Evolutionary conservation across 2,113 vertebrate species (phyloP).

Genomic region (Ochotona curzoniae): DNA sequence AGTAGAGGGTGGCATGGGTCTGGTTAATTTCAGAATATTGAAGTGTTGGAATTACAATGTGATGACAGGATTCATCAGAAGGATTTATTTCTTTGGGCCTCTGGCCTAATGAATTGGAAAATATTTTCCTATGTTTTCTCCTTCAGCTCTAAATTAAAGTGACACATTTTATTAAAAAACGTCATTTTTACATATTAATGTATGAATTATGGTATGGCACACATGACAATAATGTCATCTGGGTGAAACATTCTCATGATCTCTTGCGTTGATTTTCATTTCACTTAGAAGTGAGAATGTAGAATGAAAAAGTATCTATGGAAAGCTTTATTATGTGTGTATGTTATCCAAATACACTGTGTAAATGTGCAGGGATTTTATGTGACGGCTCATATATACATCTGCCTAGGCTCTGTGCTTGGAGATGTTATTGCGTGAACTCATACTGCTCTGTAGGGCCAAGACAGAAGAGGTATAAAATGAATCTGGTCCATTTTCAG

Average conservation of each 20-base stretch:
- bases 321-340: conserved; percentile 80
- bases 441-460: not conserved
- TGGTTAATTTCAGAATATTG: conserved; percentile 87
- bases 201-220: conserved; percentile 76
- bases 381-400: conserved; percentile 73
- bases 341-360: conserved; percentile 69
- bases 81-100: conserved; percentile 87
- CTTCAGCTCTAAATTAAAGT: conserved; percentile 85
- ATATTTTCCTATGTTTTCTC: conserved; percentile 85
- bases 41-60: conserved; percentile 84
- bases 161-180: conserved; percentile 85
- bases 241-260: conserved; percentile 76
- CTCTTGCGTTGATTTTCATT: conserved; percentile 64
- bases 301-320: conserved; percentile 71
- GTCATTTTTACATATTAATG: conserved; percentile 81
- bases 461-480: conserved; percentile 27
- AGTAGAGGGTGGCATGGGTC: conserved; percentile 80
- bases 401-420: conserved; percentile 42
- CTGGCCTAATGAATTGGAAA: conserved; percentile 87
- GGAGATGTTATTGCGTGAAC: conserved; percentile 21
- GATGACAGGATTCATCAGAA: conserved; percentile 87
- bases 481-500: conserved; percentile 37
- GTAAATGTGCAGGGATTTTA: conserved; percentile 74
- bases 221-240: conserved; percentile 79
- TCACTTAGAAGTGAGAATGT: conserved; percentile 66